Conservation (phyloP, 2,113 vertebrate genomes). For the Pongo pygmaeus region DNA sequence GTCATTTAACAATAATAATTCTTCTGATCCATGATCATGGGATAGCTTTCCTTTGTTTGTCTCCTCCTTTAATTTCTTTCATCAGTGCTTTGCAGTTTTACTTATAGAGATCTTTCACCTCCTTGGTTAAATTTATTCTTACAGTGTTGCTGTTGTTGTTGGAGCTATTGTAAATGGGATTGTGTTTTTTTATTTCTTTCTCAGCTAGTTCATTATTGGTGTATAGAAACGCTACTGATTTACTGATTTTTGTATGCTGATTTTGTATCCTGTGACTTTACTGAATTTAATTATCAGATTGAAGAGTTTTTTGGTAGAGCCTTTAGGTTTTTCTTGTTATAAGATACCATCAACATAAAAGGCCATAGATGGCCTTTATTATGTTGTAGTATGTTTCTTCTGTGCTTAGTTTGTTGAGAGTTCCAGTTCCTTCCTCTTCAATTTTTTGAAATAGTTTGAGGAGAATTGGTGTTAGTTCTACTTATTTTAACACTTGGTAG, state of each 20-base stretch:
- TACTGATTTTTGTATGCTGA: background rate
- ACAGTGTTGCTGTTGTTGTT: background rate
- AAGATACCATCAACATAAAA: background rate
- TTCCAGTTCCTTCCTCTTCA: background rate
- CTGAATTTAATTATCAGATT: background rate
- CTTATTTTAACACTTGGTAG: background rate
- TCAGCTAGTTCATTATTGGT: background rate
- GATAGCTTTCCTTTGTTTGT: background rate
- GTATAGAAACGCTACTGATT: background rate
- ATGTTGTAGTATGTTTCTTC: background rate
- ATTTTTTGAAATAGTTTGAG: background rate
- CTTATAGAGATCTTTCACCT: background rate
- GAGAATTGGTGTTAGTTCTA: background rate
- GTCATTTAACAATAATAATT: background rate
- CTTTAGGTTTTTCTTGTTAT: background rate
- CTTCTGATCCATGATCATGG: background rate
- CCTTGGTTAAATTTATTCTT: background rate
- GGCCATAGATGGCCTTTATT: background rate
- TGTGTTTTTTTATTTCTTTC: background rate
- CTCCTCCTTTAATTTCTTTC: background rate
- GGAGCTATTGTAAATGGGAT: background rate
- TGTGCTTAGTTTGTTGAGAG: background rate
- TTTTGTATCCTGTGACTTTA: background rate
- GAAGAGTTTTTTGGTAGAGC: background rate
- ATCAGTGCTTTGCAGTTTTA: background rate